Base-by-base conservation (phyloP, 2,888 invertebrate genomes). In the Atethmia centrago region DNA sequence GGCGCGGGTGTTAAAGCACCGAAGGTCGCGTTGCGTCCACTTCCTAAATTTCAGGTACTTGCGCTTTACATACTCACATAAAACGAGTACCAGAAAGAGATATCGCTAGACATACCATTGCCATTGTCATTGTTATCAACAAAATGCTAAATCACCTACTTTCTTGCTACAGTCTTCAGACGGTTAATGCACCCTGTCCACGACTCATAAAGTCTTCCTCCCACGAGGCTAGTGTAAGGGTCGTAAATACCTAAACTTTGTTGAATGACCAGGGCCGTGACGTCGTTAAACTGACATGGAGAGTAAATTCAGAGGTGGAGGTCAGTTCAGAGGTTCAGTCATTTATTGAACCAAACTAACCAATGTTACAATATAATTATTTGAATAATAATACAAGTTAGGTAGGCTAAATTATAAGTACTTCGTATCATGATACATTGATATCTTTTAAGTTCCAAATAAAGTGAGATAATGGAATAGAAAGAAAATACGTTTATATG, bases 111-210 rank as follows among this genome's bases (percentile, higher is more conserved):
- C 19, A 14, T 45, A 36, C 14, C n/a, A n/a, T n/a, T n/a, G n/a
- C n/a, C 8, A 40, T 10, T 42, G 25, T 45, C 73, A 25, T 73
- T 42, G 31, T 25, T 73, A 45, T 25, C 3, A 16, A 5, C 31
- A 31, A 53, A 5, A n/a, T 10, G 16, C 7, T n/a, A 47, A n/a
- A 53, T 14, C n/a, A 45, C 66, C 9, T 19, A 51, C 21, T 4
- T 69, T 49, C 21, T 28, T 45, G n/a, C 9, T 45, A 7, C 45
- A 53, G 16, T 21, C 16, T 28, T 12, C 14, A 63, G 14, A 28
- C 51, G 40, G 59, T 80, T 74, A 80, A 31, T 61, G 58, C 74
- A 59, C 74, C 25, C 51, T 16, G 49, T 21, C 51, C 42, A 42
- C 14, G 21, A 61, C 61, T 55, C 74, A 14, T 77, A 64, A 80